These are phyloP conservation scores for Drosophila kohkoa DNA, from an alignment of 1,140 invertebrate genomes.

Conservation along the genomic window DNA sequence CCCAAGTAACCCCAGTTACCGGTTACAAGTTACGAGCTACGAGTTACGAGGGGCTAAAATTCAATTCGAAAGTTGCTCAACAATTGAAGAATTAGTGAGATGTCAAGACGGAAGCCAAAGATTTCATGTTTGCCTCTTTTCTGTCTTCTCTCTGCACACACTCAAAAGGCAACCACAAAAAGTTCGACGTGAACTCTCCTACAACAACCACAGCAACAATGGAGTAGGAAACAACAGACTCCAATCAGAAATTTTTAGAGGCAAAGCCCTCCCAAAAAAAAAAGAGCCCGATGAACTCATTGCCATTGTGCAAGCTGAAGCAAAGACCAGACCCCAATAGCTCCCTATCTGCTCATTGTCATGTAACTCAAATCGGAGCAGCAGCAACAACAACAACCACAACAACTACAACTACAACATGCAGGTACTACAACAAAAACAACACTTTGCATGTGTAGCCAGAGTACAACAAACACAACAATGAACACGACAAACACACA, in stretches of 20 bases:
- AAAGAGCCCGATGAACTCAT: slow-evolving; percentile 68
- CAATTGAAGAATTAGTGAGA: slow-evolving; percentile 54
- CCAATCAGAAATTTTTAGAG: slow-evolving; percentile 34
- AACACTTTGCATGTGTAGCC: slow-evolving; percentile 77
- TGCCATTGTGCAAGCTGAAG: slow-evolving; percentile 60
- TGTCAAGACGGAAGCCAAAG: slow-evolving; percentile 51
- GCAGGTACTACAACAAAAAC: slow-evolving; percentile 59
- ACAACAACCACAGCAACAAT: slow-evolving; percentile 7
- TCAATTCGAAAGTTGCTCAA: slow-evolving; percentile 44
- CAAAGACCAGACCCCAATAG: slow-evolving; percentile 57
- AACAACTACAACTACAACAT: slow-evolving; percentile 51
- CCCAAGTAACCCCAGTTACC: not conserved
- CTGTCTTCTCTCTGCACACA: not conserved
- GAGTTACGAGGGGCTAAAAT: slow-evolving; percentile 13
- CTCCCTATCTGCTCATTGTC: slow-evolving; percentile 65
- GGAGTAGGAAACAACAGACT: slow-evolving; percentile 16
- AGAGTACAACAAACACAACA: slow-evolving; percentile 55
- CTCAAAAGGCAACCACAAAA: slow-evolving; percentile 19
- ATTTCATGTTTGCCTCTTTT: slow-evolving; percentile 25
- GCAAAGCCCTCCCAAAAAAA: slow-evolving; percentile 14
- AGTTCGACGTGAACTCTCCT: slow-evolving; percentile 21
- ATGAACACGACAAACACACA: slow-evolving; percentile 25
- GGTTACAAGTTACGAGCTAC: slow-evolving; percentile 8
- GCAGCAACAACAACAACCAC: slow-evolving; percentile 54
- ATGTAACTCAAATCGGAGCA: slow-evolving; percentile 68